Percentiles rank a stretch among this genome's conserved stretches.
These are phyloP conservation scores for Pheosia tremula DNA, from an alignment of 2,888 invertebrate species.

Conservation along the genomic window DNA sequence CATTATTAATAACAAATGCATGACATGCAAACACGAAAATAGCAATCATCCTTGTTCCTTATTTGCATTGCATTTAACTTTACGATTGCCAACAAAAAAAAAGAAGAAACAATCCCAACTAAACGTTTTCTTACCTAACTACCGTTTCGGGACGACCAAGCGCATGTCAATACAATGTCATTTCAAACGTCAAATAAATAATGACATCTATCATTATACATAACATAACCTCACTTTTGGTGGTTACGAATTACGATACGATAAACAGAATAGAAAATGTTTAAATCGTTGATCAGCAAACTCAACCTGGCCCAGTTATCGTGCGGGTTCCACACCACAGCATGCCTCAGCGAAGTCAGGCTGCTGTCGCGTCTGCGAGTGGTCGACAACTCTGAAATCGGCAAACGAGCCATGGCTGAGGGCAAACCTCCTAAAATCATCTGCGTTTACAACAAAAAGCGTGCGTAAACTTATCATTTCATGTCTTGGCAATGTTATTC, in stretches of 20 bases:
- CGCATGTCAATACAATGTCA: too few species aligned
- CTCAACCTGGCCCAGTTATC: slow-evolving; percentile 40
- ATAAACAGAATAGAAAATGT: slow-evolving; percentile 52
- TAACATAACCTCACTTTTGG: slow-evolving; percentile 31
- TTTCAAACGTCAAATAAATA: not conserved
- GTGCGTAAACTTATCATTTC: slow-evolving; percentile 52
- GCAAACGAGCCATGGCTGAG: slow-evolving; percentile 96
- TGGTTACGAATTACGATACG: not conserved
- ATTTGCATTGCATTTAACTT: too few species aligned
- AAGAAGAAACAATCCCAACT: too few species aligned
- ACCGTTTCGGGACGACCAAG: too few species aligned
- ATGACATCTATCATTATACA: not conserved
- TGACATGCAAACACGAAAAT: too few species aligned
- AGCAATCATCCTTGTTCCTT: too few species aligned
- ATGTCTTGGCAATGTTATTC: not conserved
- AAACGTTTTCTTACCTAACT: too few species aligned
- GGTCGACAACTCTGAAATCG: slow-evolving; percentile 98
- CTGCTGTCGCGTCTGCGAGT: slow-evolving; percentile 92
- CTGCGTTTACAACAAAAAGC: slow-evolving; percentile 95
- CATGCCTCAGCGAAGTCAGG: slow-evolving; percentile 86
- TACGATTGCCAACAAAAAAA: too few species aligned
- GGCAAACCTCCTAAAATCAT: slow-evolving; percentile 97
- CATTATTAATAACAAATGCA: too few species aligned
- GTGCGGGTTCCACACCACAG: slow-evolving; percentile 84
- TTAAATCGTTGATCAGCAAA: slow-evolving; percentile 58